Base-by-base conservation (phyloP, 2,888 invertebrate genomes). In the Campoplex nolae region DNA sequence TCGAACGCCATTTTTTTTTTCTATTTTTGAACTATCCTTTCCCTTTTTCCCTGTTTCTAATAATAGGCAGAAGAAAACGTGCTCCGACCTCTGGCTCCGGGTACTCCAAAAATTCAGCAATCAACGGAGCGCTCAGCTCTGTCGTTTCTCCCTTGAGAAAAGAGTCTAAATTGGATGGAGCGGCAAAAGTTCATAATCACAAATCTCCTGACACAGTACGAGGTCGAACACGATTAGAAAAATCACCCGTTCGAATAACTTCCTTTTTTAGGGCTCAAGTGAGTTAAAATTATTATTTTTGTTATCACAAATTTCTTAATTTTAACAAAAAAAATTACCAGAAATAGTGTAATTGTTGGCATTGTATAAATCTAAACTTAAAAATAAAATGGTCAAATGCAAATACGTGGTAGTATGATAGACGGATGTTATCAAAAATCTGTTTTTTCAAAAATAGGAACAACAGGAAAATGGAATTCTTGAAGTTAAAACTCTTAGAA, bases 21-120 rank as follows among this genome's bases (percentile, higher is more conserved):
- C 38, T 35, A 35, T n/a, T 11, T 75, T 42, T 67, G 16, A 67
- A 48, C n/a, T 9, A 6, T 32, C 38, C 42, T 9, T 62, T 35
- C 9, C 32, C 32, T 54, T 23, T 16, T 68, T 54, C 16, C 8
- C 35, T 32, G 38, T 67, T 51, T 42, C 23, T 42, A 45, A 38
- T 51, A 13, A 11, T 80, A 90, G 90, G 89, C 45, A 77, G 87
- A 80, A 87, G 87, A 89, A 88, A 88, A 88, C 90, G 90, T 18
- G 84, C 83, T 9, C 84, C 88, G 32, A 84, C 81, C 1, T 84
- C 83, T 9, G 84, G 68, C 45, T 62, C 87, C 1, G 83, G 81
- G 11, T 82, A 83, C 16, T 77, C 88, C 0, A 74, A 87, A 77
- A 74, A 88, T 18, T 71, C 84, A 7, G 82, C 70, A 6, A 56